Conservation (phyloP, 2,888 invertebrate genomes). For the Amblyjoppa fuscipennis region DNA sequence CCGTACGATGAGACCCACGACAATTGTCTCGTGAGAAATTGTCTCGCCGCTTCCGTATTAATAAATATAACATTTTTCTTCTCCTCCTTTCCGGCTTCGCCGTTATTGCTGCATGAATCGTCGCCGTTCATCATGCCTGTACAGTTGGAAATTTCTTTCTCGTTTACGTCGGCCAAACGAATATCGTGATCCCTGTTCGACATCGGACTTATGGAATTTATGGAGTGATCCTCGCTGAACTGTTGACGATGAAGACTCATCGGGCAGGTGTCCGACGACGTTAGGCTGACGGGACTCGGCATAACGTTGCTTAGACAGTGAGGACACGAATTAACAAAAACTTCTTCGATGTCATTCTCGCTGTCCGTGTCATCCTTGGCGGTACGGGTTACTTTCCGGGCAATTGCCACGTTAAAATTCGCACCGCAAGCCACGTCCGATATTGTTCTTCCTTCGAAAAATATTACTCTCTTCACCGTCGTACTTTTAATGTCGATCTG, state of each 20-base stretch:
- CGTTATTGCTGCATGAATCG: conserved; percentile 58
- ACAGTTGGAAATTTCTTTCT: conserved; percentile 59
- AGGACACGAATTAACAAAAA: conserved; percentile 89
- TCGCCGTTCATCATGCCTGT: conserved; percentile 68
- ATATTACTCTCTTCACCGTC: conserved; percentile 89
- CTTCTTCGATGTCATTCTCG: conserved; percentile 89
- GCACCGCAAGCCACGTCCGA: conserved; percentile 91
- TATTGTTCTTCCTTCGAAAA: conserved; percentile 90
- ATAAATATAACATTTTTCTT: conserved; percentile 90
- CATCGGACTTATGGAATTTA: conserved; percentile 87
- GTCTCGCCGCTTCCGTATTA: conserved; percentile 92
- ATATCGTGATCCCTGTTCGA: conserved; percentile 86
- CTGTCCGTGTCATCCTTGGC: conserved; percentile 85
- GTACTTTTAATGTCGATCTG: conserved; percentile 88
- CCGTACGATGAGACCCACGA: conserved; percentile 89
- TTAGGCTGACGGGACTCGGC: conserved; percentile 84
- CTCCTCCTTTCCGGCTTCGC: conserved; percentile 79
- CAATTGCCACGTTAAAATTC: conserved; percentile 91
- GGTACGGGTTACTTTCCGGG: conserved; percentile 87
- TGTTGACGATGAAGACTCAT: conserved; percentile 88
- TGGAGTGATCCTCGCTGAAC: conserved; percentile 87
- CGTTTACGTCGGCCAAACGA: conserved; percentile 54
- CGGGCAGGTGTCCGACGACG: conserved; percentile 89
- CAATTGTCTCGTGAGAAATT: conserved; percentile 91
- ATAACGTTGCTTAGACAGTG: conserved; percentile 85